Conservation (phyloP, 2,113 vertebrate species). For the Rhea americana region DNA sequence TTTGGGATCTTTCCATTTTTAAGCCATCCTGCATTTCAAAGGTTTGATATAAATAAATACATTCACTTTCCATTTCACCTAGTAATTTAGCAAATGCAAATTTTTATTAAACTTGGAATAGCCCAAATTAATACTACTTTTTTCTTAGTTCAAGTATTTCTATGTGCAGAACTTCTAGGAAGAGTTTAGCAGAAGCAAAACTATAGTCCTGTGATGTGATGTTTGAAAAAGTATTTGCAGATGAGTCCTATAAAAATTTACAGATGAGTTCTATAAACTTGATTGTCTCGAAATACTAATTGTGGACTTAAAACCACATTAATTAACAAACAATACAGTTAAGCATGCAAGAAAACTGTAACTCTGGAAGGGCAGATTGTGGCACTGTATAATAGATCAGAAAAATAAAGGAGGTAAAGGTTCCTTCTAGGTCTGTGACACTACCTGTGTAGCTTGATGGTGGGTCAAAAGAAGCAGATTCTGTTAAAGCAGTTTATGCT, state of each 20-base stretch:
- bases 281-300: background rate
- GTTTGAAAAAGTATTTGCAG: background rate
- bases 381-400: background rate
- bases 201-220: background rate
- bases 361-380: background rate
- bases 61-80: background rate
- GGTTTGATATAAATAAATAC: background rate
- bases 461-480: background rate
- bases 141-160: background rate
- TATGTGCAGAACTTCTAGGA: rapidly evolving
- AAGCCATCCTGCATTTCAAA: background rate
- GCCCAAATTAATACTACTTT: background rate
- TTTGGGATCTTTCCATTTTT: background rate
- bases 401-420: background rate
- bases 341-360: background rate
- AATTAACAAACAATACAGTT: background rate
- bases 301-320: background rate
- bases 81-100: background rate
- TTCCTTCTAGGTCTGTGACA: background rate
- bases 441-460: background rate
- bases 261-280: background rate
- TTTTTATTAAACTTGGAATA: background rate
- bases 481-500: background rate
- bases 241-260: background rate
- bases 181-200: background rate